Evolutionary conservation across 2,113 vertebrate species (phyloP).

Genomic region (Onychorhynchus coronatus): DNA sequence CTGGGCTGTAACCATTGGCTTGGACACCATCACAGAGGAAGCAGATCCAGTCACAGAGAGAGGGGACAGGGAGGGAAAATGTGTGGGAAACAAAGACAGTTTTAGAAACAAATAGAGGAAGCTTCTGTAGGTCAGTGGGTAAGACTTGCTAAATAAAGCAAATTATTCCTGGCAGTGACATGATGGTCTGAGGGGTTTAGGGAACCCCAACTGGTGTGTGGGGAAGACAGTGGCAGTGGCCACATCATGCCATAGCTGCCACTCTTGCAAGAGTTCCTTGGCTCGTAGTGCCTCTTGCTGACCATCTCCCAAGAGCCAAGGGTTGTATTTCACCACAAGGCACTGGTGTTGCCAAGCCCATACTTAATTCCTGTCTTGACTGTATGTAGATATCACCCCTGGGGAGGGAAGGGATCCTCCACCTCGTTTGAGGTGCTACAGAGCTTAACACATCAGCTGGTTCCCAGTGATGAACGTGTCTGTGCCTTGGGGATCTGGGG

Average conservation of each 20-base stretch:
- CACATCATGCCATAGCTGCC: neutral
- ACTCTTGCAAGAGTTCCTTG: neutral
- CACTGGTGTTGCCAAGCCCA: neutral
- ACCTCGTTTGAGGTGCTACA: neutral
- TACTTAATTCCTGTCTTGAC: neutral
- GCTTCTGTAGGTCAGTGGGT: neutral
- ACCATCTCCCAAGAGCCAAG: neutral
- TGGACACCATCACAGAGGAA: neutral
- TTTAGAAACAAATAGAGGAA: slow-evolving; percentile 57
- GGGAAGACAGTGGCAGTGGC: neutral
- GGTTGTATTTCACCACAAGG: neutral
- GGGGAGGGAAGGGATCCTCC: neutral
- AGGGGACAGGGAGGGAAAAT: neutral
- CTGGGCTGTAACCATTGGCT: neutral
- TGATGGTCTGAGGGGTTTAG: neutral
- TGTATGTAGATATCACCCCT: fast-evolving
- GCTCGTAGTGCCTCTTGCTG: neutral
- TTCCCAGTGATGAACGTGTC: neutral
- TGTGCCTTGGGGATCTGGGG: neutral
- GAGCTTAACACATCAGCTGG: neutral
- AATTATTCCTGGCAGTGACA: neutral
- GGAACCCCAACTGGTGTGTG: neutral
- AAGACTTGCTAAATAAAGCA: slow-evolving; percentile 13
- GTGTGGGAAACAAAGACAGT: neutral
- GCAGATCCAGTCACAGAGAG: neutral